These are phyloP conservation scores for Acanthosepion esculentum DNA, from an alignment of 2,888 invertebrate species.

Conservation along the genomic window DNA sequence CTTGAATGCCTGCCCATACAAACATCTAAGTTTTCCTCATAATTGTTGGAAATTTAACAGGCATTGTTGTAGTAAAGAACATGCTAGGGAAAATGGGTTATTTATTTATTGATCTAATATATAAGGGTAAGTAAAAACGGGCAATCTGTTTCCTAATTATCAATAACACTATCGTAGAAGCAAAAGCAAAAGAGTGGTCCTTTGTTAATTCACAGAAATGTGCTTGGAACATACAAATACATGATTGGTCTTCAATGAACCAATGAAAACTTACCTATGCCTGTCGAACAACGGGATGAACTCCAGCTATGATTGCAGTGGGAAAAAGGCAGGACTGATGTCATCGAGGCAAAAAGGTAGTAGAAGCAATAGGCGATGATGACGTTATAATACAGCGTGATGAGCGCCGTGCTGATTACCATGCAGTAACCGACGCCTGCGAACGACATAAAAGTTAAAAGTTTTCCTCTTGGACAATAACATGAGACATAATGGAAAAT, in stretches of 20 bases:
- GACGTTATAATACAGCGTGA: conserved; percentile 71
- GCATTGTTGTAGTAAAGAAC: not conserved
- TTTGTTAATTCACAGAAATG: not conserved
- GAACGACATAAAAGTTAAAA: conserved; percentile 18
- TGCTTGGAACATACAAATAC: not conserved
- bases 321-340: conserved; percentile 54
- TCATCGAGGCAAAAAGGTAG: conserved; percentile 68
- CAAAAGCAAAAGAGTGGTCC: not conserved
- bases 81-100: not conserved
- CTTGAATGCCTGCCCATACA: not conserved
- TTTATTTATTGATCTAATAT: not conserved
- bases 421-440: conserved; percentile 67
- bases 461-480: not conserved
- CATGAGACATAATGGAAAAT: not conserved
- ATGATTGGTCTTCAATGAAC: not conserved
- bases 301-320: conserved; percentile 48
- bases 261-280: not conserved
- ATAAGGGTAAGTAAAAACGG: not conserved
- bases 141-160: not conserved
- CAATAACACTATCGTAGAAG: not conserved
- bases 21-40: not conserved
- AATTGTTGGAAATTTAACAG: not conserved
- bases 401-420: conserved; percentile 62
- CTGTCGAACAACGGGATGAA: conserved; percentile 47
- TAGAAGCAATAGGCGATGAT: conserved; percentile 69